Conservation (phyloP, 30 jellyfish, hydroid and myxozoan species). For the Mastigias papua region DNA sequence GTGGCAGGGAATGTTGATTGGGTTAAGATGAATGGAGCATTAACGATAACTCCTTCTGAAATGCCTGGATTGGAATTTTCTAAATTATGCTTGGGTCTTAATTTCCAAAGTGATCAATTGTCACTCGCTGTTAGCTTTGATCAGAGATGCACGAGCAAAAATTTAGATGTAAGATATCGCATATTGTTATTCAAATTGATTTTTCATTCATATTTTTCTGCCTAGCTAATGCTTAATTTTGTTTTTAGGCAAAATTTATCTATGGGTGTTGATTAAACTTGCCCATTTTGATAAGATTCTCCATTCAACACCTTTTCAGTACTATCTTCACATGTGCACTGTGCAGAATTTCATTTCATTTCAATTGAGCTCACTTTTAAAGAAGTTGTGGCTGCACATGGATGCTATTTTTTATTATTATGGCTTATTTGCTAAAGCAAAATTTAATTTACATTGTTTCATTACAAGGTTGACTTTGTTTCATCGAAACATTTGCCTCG, state of each 20-base stretch:
- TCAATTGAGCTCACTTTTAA: too few relatives aligned
- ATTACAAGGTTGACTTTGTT: constrained; percentile 41
- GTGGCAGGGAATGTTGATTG: not conserved
- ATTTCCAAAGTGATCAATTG: not conserved
- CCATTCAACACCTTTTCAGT: too few relatives aligned
- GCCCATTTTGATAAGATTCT: too few relatives aligned
- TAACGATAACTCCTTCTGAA: constrained; percentile 12
- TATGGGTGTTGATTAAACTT: too few relatives aligned
- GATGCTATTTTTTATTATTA: too few relatives aligned
- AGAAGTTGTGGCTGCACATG: too few relatives aligned
- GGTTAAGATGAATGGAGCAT: not conserved
- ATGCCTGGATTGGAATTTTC: constrained; percentile 5
- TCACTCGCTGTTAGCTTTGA: constrained; percentile 35
- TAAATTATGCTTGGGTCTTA: constrained; percentile 26
- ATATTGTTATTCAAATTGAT: not conserved
- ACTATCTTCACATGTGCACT: too few relatives aligned
- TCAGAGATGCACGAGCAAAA: constrained; percentile 12
- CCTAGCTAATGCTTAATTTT: too few relatives aligned
- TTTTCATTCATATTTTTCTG: not conserved
- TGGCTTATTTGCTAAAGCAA: too few relatives aligned
- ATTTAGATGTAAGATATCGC: constrained; percentile 4
- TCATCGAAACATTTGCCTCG: constrained; percentile 52
- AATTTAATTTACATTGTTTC: not conserved
- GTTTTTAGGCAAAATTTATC: too few relatives aligned
- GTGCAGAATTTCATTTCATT: too few relatives aligned